A percentile compares a stretch with the other conserved stretches of the same genome.
These are phyloP conservation scores for Lepus americanus DNA, from an alignment of 2,113 vertebrate species.

Conservation along the genomic window DNA sequence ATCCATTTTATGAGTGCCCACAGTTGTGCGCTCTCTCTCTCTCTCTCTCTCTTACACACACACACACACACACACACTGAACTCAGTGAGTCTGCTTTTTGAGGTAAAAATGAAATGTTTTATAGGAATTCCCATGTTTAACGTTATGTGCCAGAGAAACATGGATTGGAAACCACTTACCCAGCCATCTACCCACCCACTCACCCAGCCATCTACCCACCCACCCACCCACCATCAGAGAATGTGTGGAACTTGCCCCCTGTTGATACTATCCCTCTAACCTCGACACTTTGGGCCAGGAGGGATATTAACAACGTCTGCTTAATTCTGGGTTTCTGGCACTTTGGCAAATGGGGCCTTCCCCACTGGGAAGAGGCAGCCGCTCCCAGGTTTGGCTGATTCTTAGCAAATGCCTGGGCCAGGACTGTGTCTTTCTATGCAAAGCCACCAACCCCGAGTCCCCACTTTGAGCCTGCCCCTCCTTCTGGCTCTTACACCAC, in stretches of 20 bases:
- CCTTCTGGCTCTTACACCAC: background rate
- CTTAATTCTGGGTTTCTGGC: background rate
- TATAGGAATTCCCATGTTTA: conserved; percentile 11
- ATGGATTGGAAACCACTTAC: background rate
- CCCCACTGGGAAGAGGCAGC: background rate
- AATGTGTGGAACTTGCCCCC: background rate
- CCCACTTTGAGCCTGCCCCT: background rate
- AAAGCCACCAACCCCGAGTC: background rate
- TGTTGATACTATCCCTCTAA: background rate
- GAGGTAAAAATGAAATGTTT: conserved; percentile 11
- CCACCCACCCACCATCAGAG: background rate
- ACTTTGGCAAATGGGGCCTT: background rate
- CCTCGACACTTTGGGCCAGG: background rate
- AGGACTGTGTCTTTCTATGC: background rate
- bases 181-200: no score
- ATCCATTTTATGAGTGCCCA: background rate
- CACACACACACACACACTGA: background rate
- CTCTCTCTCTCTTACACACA: background rate
- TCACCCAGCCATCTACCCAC: background rate
- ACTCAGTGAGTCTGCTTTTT: background rate
- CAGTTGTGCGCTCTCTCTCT: no score
- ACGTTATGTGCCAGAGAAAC: conserved; percentile 41
- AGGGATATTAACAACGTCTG: background rate
- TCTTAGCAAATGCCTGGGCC: background rate
- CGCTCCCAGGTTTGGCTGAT: no score